These are phyloP conservation scores for Mimas tiliae DNA, from an alignment of 2,888 invertebrate genomes.

Conservation along the genomic window DNA sequence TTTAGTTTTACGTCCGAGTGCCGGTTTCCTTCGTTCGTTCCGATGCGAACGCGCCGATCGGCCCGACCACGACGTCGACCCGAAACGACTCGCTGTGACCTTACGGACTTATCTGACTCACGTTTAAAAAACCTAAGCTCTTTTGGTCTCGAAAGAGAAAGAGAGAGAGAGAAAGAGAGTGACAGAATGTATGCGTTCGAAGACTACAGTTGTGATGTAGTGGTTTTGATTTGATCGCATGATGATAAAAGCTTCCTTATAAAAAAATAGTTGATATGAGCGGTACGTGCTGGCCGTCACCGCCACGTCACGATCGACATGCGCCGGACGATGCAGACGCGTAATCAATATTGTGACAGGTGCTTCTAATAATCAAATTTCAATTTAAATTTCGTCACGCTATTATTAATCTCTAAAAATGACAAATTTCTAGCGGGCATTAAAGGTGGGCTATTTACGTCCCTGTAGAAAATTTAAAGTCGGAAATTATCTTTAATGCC, in stretches of 20 bases:
- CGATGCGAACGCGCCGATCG: not conserved
- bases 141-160: not conserved
- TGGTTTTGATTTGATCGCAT: slow-evolving; percentile 29
- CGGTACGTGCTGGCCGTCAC: slow-evolving; percentile 1
- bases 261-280: slow-evolving; percentile 23
- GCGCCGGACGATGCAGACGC: not conserved
- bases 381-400: slow-evolving; percentile 54
- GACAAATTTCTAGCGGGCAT: slow-evolving; percentile 54
- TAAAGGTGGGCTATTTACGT: slow-evolving; percentile 57
- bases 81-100: slow-evolving; percentile 34
- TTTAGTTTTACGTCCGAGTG: slow-evolving; percentile 12
- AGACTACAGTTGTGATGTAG: slow-evolving; percentile 27
- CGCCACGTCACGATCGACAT: not conserved
- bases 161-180: not conserved
- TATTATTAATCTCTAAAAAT: slow-evolving; percentile 46
- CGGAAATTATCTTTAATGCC: slow-evolving; percentile 62
- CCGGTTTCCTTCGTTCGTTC: not conserved
- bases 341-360: slow-evolving; percentile 48
- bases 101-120: slow-evolving; percentile 37
- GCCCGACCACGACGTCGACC: not conserved
- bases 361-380: slow-evolving; percentile 54
- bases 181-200: not conserved
- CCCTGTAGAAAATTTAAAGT: slow-evolving; percentile 49
- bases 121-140: slow-evolving; percentile 28
- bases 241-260: slow-evolving; percentile 22